phyloP scores from a whole-genome alignment of 2,797 vertebrate species.

The Chromis chromis region DNA sequence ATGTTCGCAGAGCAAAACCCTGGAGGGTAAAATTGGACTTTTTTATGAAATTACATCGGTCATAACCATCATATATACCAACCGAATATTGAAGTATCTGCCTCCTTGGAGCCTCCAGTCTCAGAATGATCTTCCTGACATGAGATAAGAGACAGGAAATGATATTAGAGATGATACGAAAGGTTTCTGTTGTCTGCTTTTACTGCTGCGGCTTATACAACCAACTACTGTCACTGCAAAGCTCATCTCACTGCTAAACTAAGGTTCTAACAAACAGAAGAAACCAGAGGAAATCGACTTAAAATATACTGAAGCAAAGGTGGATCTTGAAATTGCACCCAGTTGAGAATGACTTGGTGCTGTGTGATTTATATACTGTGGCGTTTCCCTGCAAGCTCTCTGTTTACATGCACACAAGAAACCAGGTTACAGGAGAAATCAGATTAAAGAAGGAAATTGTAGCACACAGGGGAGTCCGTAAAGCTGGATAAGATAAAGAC shows the following conservation, averaged over 20 bases:
- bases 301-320: background rate
- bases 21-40: background rate
- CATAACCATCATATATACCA: background rate
- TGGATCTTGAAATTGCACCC: background rate
- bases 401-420: slow-evolving; percentile 23
- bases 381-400: background rate
- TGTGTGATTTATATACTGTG: background rate
- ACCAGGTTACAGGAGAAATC: slow-evolving; percentile 29
- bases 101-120: slow-evolving; percentile 3
- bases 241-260: background rate
- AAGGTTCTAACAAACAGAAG: background rate
- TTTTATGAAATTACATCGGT: background rate
- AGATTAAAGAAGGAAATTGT: slow-evolving; percentile 43
- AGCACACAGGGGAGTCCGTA: slow-evolving; percentile 15
- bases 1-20: background rate
- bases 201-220: slow-evolving; percentile 13
- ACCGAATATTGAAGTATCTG: slow-evolving; percentile 4
- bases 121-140: slow-evolving; percentile 24
- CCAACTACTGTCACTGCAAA: background rate
- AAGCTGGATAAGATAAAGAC: slow-evolving; percentile 37
- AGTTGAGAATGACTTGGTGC: background rate
- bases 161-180: slow-evolving; percentile 17
- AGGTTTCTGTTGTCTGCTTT: slow-evolving; percentile 29
- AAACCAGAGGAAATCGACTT: background rate
- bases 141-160: slow-evolving; percentile 35